phyloP scores from a whole-genome alignment of 92 coral and sea anemone species.

The Siderastrea siderea region DNA sequence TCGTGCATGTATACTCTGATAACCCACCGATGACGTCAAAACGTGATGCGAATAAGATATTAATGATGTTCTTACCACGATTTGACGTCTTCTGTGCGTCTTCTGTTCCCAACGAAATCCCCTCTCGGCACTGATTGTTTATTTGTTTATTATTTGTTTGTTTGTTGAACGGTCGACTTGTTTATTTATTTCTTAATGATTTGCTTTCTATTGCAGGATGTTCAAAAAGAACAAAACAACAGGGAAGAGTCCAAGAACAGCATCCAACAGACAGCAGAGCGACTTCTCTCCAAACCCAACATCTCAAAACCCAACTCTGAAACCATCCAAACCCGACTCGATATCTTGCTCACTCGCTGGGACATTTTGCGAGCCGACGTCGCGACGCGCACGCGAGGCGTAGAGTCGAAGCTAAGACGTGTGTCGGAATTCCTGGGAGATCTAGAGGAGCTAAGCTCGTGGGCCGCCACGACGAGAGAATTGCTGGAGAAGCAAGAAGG shows the following conservation, averaged over 20 bases:
- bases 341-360: slow-evolving; percentile 96
- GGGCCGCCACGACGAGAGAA: slow-evolving; percentile 91
- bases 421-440: slow-evolving; percentile 86
- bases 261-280: slow-evolving; percentile 89
- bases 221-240: slow-evolving; percentile 80
- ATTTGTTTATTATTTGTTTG: neutral
- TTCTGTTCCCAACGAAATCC: no score
- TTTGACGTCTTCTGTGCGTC: no score
- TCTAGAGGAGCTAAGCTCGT: slow-evolving; percentile 87
- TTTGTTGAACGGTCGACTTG: no score
- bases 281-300: slow-evolving; percentile 88
- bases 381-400: slow-evolving; percentile 87
- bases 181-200: no score
- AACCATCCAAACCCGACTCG: slow-evolving; percentile 93
- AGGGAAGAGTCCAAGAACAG: slow-evolving; percentile 89
- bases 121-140: neutral
- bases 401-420: slow-evolving; percentile 84
- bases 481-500: slow-evolving; percentile 87
- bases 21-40: no score
- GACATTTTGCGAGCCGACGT: slow-evolving; percentile 95
- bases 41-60: no score
- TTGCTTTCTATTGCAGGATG: slow-evolving; percentile 58
- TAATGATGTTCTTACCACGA: no score
- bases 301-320: slow-evolving; percentile 94
- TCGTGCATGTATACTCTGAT: no score